These are phyloP conservation scores for Percopsis transmontana DNA, from an alignment of 2,113 vertebrate genomes.

Conservation along the genomic window DNA sequence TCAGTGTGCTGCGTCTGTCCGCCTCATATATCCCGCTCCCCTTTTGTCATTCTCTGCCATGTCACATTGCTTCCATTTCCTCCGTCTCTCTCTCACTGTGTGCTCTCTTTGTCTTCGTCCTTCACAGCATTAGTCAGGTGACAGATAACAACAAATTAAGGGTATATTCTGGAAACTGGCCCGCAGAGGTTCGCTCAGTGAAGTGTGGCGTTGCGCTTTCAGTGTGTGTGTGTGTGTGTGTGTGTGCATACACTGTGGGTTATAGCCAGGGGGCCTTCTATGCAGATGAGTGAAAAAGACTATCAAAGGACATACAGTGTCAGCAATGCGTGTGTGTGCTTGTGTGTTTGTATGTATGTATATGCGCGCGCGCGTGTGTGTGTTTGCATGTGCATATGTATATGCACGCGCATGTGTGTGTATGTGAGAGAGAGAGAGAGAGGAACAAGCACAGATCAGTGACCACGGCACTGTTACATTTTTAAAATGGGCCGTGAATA, in stretches of 20 bases:
- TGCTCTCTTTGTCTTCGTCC: not conserved
- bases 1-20: constrained; percentile 39
- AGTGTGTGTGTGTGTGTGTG: not conserved
- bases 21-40: not conserved
- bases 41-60: not conserved
- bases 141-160: too few species aligned
- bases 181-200: too few species aligned
- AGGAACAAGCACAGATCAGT: constrained; percentile 47
- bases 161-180: too few species aligned
- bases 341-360: constrained; percentile 11
- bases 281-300: not conserved
- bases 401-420: constrained; percentile 1
- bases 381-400: not conserved
- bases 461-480: constrained; percentile 65
- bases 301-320: not conserved
- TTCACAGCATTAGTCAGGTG: not conserved
- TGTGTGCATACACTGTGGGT: not conserved
- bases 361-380: constrained; percentile 6
- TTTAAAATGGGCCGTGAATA: constrained; percentile 65
- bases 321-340: not conserved
- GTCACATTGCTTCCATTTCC: too few species aligned
- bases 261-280: not conserved
- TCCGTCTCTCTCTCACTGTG: not conserved
- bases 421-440: constrained; percentile 5
- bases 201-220: too few species aligned